A percentile compares a stretch with the other conserved stretches of the same genome.
phyloP scores from a whole-genome alignment of 2,888 invertebrate genomes.

The Drosophila barbarae region DNA sequence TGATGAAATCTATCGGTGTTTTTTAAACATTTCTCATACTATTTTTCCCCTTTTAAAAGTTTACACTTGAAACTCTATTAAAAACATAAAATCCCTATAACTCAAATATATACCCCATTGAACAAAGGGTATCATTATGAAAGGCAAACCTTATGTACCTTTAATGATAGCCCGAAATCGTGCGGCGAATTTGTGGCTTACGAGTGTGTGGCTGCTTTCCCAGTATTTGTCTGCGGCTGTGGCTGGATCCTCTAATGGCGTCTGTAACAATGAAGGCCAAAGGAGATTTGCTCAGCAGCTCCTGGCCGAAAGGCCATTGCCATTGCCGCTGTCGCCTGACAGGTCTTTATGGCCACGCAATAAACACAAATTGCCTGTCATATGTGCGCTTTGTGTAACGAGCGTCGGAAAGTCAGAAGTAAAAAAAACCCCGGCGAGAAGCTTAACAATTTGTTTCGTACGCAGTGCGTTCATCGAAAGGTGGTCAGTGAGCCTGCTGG shows the following conservation, averaged over 20 bases:
- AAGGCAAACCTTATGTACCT: conserved; percentile 52
- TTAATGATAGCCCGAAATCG: conserved; percentile 66
- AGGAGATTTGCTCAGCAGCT: conserved; percentile 21
- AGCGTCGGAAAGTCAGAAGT: conserved; percentile 44
- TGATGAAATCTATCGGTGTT: too few relatives aligned
- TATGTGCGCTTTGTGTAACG: conserved; percentile 68
- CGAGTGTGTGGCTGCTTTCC: conserved; percentile 1
- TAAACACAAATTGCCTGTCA: conserved; percentile 73
- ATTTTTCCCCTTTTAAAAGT: too few relatives aligned
- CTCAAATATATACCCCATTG: background rate
- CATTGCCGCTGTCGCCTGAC: conserved; percentile 36
- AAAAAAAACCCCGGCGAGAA: conserved; percentile 15
- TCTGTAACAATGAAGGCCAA: conserved; percentile 59
- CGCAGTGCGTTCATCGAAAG: conserved; percentile 32
- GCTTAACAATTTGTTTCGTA: conserved; percentile 62
- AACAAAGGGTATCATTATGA: background rate
- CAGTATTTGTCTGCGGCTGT: conserved; percentile 6
- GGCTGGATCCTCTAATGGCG: conserved; percentile 13
- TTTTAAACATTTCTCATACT: too few relatives aligned
- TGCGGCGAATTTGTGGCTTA: conserved; percentile 30
- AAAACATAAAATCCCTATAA: too few relatives aligned
- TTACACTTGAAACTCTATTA: too few relatives aligned
- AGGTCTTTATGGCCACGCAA: conserved; percentile 67
- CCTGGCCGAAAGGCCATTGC: conserved; percentile 1
- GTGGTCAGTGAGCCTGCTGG: conserved; percentile 22